phyloP scores from a whole-genome alignment of 2,888 invertebrate genomes.

The Myopa tessellatipennis region DNA sequence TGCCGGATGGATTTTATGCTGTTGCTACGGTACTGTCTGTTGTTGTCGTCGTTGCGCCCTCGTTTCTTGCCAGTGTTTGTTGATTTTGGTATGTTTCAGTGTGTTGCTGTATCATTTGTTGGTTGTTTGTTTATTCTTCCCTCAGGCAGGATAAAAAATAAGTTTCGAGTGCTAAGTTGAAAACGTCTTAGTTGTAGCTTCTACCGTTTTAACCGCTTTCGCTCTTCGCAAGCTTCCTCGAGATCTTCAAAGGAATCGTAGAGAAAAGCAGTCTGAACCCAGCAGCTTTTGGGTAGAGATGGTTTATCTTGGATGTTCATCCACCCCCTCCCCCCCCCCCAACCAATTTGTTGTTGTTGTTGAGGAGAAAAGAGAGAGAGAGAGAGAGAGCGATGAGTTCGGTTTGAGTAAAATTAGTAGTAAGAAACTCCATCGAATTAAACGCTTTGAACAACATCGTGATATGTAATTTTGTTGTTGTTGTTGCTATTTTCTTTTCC shows the following conservation, averaged over 20 bases:
- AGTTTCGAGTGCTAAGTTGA: conserved; percentile 29
- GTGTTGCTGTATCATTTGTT: conserved; percentile 45
- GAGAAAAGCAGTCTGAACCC: background rate
- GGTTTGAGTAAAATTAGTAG: background rate
- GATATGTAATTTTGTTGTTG: background rate
- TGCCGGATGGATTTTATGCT: background rate
- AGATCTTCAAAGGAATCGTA: background rate
- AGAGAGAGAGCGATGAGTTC: background rate
- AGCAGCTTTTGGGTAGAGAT: conserved; percentile 2
- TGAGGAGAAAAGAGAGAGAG: no score
- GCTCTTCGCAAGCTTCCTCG: background rate
- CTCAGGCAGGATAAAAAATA: conserved; percentile 46
- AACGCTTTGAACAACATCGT: conserved; percentile 19
- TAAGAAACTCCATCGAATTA: background rate
- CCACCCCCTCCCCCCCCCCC: no score
- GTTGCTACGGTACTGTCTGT: background rate
- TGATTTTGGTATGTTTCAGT: background rate
- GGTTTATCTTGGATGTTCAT: no score
- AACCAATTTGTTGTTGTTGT: no score
- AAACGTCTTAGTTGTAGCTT: background rate
- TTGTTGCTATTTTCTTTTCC: conserved; percentile 3
- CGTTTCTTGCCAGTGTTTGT: background rate
- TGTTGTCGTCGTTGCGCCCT: conserved; percentile 16
- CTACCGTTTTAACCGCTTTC: background rate
- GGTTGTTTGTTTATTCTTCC: conserved; percentile 48